Evolutionary conservation across 2,113 vertebrate species (phyloP), one percentile per base, ranked within the genome.

Genomic region (Stegostoma tigrinum): DNA sequence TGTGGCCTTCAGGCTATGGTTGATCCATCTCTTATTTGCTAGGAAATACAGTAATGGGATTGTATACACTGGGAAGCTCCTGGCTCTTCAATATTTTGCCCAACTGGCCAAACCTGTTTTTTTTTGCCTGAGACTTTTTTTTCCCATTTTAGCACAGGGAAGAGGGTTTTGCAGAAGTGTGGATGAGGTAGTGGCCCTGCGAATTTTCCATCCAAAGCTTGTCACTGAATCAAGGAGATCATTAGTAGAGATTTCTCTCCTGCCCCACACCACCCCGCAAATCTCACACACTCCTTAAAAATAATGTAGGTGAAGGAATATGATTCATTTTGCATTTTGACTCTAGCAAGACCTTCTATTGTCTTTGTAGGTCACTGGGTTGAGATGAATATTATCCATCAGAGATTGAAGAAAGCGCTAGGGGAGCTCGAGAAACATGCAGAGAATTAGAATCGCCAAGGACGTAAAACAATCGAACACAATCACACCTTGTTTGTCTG

Each of bases 71-170:
- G 75, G 75, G 34, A 10, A 80, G 17, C 34, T n/a, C 34, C 55
- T 80, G n/a, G 10, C 0, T 38, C 75, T 80, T 80, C 75, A 80
- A 17, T n/a, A 12, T 75, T 7, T 10, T 75, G 72, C 72, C 72
- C 72, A n/a, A 30, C 72, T 45, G 48, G 0, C 75, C 83, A 2
- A 48, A 42, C 6, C 95, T 80, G 95, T 27, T 70, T 96, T 96
- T 86, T 96, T 83, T 48, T 48, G 48, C 48, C 48, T 48, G 48
- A 48, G 55, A 61, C 12, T 10, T 12, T 12, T 61, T 61, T 97
- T 97, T n/a, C n/a, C 96, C 97, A 97, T 97, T 15, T 14, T 14
- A n/a, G 34, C 34, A 97, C 97, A 97, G 86, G 86, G 97, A 97
- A 96, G 97, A 96, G 87, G 96, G 96, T 96, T 55, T 96, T 96